Conservation (phyloP, 2,113 vertebrate species). For the Propithecus coquereli region DNA sequence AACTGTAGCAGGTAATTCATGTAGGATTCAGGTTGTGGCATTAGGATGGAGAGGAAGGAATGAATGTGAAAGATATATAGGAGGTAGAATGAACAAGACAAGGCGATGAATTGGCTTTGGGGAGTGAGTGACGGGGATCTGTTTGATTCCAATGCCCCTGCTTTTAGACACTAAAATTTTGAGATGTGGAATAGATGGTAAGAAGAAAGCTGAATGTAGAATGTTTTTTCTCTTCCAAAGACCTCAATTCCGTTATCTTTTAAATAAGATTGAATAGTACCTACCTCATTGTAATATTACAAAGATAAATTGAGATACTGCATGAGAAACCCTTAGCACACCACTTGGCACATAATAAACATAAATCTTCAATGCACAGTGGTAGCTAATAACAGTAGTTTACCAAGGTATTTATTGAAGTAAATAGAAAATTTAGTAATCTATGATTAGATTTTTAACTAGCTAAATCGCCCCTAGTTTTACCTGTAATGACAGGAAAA, state of each 20-base stretch:
- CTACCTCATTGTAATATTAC: not conserved
- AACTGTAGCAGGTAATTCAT: not conserved
- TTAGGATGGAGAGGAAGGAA: not conserved
- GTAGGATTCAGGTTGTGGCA: not conserved
- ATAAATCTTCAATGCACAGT: not conserved
- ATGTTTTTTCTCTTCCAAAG: not conserved
- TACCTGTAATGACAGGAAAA: not conserved
- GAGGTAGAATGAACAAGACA: not conserved
- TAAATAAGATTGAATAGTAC: not conserved
- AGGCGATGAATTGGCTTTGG: not conserved
- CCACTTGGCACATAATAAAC: not conserved
- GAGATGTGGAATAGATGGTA: not conserved
- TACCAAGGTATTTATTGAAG: not conserved
- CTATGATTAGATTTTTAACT: not conserved
- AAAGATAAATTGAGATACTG: not conserved
- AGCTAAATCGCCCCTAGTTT: not conserved
- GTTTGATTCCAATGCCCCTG: not conserved
- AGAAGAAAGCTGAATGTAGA: not conserved
- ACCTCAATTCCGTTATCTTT: not conserved
- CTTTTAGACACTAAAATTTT: not conserved
- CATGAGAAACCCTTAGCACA: not conserved
- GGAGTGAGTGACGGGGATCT: not conserved
- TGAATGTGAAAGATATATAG: not conserved
- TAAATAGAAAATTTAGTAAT: not conserved
- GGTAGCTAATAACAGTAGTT: not conserved